Evolutionary conservation across 1,140 invertebrate genomes (phyloP).

Genomic region (Helicoverpa zea): DNA sequence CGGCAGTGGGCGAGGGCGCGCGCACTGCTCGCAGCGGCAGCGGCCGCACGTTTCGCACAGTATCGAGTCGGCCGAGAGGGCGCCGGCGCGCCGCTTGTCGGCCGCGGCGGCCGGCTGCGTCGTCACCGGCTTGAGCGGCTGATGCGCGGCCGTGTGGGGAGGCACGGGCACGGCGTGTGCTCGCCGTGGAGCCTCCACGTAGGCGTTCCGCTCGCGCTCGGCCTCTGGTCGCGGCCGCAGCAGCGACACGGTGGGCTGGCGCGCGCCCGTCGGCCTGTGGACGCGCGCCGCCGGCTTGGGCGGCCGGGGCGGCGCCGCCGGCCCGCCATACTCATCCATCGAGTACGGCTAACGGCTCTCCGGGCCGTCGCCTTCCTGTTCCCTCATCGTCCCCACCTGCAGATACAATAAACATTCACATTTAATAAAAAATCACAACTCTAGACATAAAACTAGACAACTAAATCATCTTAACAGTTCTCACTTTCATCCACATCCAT

Average conservation of each 20-base stretch:
- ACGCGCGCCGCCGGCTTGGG: conserved; percentile 89
- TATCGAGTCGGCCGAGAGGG: conserved; percentile 88
- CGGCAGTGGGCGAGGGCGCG: conserved; percentile 93
- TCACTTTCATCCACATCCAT: conserved; percentile 39
- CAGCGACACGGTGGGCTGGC: conserved; percentile 89
- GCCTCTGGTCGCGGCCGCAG: conserved; percentile 92
- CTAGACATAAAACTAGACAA: conserved; percentile 6
- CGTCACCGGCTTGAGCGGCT: conserved; percentile 83
- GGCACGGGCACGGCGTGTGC: conserved; percentile 71
- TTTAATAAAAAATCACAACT: conserved; percentile 17
- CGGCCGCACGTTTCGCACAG: conserved; percentile 94
- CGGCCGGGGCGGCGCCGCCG: conserved; percentile 88
- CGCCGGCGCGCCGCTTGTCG: conserved; percentile 81
- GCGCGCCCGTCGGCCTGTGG: conserved; percentile 87
- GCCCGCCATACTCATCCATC: conserved; percentile 88
- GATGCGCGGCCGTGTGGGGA: conserved; percentile 67
- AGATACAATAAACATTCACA: conserved; percentile 53
- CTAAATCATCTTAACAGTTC: conserved; percentile 20
- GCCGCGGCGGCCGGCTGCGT: conserved; percentile 77
- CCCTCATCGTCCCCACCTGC: conserved; percentile 88
- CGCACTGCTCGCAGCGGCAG: conserved; percentile 95
- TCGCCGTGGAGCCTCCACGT: conserved; percentile 92
- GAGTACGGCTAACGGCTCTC: conserved; percentile 86
- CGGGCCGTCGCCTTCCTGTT: conserved; percentile 87
- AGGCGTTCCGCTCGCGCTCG: conserved; percentile 93